Evolutionary conservation across 2,113 vertebrate species (phyloP), one percentile per base, ranked within the genome.

Genomic region (Felis catus): DNA sequence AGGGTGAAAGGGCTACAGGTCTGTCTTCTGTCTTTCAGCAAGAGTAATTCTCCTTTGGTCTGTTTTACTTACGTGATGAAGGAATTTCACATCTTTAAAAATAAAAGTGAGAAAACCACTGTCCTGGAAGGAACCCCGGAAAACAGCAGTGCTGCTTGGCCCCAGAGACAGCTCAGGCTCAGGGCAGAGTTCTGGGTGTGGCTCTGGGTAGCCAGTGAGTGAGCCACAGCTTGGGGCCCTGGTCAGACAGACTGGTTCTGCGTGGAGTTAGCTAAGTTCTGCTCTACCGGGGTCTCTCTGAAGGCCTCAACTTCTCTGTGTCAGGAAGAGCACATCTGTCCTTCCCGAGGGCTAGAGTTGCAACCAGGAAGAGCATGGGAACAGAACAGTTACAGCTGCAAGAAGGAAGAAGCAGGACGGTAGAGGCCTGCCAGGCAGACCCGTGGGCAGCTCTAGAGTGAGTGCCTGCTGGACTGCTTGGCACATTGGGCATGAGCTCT

Each of bases 401-500:
- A 29, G 82, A n/a, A 89, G 87, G 85, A 94, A 97, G 96, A 97
- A 87, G 58, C 68, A 53, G 51, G 70, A 31, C 48, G 70, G 79
- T 94, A 74, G 29, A 48, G 82, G 41, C 71, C 89, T 97, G 97
- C 84, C 96, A 96, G 36, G 94, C 65, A 83, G 87, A 73, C 88
- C 85, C 5, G 70, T 48, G 76, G 95, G 92, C 92, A 95, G 94
- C 78, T 73, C 80, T 63, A 25, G 16, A 87, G 83, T 13, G 58
- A 93, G 61, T 21, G 65, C 73, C 89, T 97, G 79, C 92, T 97
- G 95, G 79, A 84, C 61, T 89, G 95, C 90, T 92, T 39, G 1
- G 96, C 66, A 94, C 92, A 86, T 4, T 89, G 94, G 95, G 96
- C 88, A 91, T 87, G 94, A 96, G 96, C 84, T 96, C 66, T 21